Conservation (phyloP, 2,888 invertebrate species). For the Caradrina clavipalpis region DNA sequence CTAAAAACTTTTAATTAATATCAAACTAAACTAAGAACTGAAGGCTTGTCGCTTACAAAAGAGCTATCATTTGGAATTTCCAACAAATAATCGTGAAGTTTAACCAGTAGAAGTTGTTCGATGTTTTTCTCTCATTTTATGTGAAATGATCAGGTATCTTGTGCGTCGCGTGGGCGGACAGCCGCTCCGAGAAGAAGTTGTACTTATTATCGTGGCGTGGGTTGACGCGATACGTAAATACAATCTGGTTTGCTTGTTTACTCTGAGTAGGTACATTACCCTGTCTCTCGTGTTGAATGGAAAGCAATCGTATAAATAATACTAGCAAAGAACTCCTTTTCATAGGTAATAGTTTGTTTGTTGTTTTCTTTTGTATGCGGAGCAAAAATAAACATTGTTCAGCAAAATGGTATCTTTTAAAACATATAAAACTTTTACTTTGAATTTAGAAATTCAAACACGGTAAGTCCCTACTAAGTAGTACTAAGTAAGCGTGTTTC, state of each 20-base stretch:
- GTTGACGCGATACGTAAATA: background rate
- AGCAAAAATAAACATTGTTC: too few species aligned
- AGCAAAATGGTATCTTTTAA: too few species aligned
- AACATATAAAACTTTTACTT: too few species aligned
- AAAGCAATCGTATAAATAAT: background rate
- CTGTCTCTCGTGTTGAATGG: too few species aligned
- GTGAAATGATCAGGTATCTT: background rate
- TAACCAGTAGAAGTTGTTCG: background rate
- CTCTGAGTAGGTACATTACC: background rate
- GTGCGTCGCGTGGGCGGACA: constrained; percentile 6
- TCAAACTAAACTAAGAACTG: background rate
- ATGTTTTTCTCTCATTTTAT: background rate
- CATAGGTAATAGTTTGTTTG: too few species aligned
- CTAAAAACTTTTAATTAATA: constrained; percentile 8
- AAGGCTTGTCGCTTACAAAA: background rate
- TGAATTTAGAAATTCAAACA: too few species aligned
- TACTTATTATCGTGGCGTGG: constrained; percentile 3
- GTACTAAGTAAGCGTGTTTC: too few species aligned
- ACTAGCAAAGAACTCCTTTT: too few species aligned
- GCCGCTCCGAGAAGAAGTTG: background rate
- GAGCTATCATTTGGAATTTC: background rate
- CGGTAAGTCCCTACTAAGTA: too few species aligned
- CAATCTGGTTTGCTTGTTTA: constrained; percentile 4
- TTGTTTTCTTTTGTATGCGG: too few species aligned
- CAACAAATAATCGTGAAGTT: background rate